Conservation (phyloP, 1,140 invertebrate species). For the Hycleus cichorii region DNA sequence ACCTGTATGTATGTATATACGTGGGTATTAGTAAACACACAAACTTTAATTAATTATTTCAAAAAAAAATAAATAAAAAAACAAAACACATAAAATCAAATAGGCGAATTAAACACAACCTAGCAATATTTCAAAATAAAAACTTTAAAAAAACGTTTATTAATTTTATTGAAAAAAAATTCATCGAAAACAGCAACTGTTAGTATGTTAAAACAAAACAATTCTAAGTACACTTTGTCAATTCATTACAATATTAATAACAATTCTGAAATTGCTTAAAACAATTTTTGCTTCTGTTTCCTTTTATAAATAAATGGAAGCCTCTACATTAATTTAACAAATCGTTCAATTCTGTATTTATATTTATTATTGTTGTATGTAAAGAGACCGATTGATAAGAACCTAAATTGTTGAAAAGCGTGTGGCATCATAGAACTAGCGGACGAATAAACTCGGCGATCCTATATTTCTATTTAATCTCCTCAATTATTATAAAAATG, state of each 20-base stretch:
- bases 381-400: slow-evolving; percentile 31
- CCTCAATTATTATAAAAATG: not conserved
- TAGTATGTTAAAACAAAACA: slow-evolving; percentile 35
- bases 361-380: slow-evolving; percentile 30
- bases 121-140: slow-evolving; percentile 33
- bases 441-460: slow-evolving; percentile 2
- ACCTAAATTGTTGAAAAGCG: slow-evolving; percentile 26
- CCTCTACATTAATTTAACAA: slow-evolving; percentile 39
- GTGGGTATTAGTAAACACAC: slow-evolving; percentile 43
- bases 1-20: slow-evolving; percentile 42
- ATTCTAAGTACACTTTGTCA: slow-evolving; percentile 37
- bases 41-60: slow-evolving; percentile 27
- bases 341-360: slow-evolving; percentile 20
- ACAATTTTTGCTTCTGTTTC: slow-evolving; percentile 17
- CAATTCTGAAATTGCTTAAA: slow-evolving; percentile 25
- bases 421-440: slow-evolving; percentile 28
- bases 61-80: slow-evolving; percentile 16
- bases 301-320: slow-evolving; percentile 31
- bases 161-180: slow-evolving; percentile 31
- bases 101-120: slow-evolving; percentile 32
- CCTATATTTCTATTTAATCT: not conserved
- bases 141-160: slow-evolving; percentile 28
- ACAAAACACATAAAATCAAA: slow-evolving; percentile 35
- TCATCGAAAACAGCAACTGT: slow-evolving; percentile 32
- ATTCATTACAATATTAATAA: slow-evolving; percentile 29